Evolutionary conservation across 2,888 invertebrate species (phyloP).

Genomic region (Calliopum simillimum): DNA sequence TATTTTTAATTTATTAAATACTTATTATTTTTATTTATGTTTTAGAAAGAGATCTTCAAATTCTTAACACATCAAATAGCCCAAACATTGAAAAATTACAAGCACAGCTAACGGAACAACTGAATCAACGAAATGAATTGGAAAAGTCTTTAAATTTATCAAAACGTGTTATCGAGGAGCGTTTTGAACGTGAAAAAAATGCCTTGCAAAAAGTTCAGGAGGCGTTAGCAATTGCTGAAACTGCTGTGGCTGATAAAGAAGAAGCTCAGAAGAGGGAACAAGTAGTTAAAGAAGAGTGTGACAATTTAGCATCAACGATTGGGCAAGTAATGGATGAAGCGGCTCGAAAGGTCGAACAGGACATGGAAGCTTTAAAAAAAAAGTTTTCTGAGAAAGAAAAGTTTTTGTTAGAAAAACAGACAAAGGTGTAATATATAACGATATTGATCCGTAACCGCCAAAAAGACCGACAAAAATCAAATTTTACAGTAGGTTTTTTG

Average conservation of each 20-base stretch:
- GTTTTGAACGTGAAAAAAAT: constrained; percentile 68
- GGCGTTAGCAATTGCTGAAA: constrained; percentile 71
- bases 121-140: constrained; percentile 57
- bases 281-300: constrained; percentile 70
- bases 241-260: constrained; percentile 71
- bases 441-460: too few species aligned
- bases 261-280: constrained; percentile 69
- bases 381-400: constrained; percentile 73
- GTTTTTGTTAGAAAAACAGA: constrained; percentile 67
- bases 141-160: constrained; percentile 67
- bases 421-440: constrained; percentile 58
- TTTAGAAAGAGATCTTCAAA: neutral
- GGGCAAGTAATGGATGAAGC: constrained; percentile 71
- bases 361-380: constrained; percentile 71
- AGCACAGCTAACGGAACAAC: constrained; percentile 52
- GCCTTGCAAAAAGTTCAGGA: constrained; percentile 71
- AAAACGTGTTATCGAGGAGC: constrained; percentile 63
- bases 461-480: too few species aligned
- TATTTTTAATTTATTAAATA: too few species aligned
- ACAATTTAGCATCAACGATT: constrained; percentile 69
- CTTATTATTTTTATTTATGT: neutral
- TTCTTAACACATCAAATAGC: constrained; percentile 16
- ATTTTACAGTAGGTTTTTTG: neutral
- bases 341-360: constrained; percentile 71
- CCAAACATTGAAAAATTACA: constrained; percentile 50